These are phyloP conservation scores for Lates japonicus DNA, from an alignment of 2,797 vertebrate species.

Conservation along the genomic window DNA sequence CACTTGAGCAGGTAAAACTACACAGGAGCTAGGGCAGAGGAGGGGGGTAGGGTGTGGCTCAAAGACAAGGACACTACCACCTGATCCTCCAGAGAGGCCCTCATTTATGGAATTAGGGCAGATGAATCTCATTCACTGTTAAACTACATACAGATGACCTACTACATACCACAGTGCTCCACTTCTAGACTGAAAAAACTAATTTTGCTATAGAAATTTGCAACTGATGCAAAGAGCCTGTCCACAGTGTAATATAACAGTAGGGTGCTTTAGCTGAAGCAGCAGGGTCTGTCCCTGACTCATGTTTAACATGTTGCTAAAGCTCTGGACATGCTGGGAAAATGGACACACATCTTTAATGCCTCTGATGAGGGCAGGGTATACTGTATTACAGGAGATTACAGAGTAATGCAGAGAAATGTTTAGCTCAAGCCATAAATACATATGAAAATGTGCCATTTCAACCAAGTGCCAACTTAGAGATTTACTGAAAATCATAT, in stretches of 20 bases:
- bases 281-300: conserved; percentile 9
- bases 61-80: conserved; percentile 72
- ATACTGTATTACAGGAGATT: conserved; percentile 67
- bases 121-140: conserved; percentile 53
- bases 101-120: conserved; percentile 75
- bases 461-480: conserved; percentile 37
- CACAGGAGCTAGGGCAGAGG: conserved; percentile 67
- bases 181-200: conserved; percentile 15
- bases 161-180: conserved; percentile 4
- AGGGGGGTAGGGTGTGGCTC: conserved; percentile 72
- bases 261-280: conserved; percentile 1
- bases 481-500: conserved; percentile 45
- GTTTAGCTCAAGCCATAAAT: conserved; percentile 47
- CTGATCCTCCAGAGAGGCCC: conserved; percentile 70
- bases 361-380: conserved; percentile 42
- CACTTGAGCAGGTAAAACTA: conserved; percentile 86
- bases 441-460: conserved; percentile 48
- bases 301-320: conserved; percentile 35
- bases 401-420: conserved; percentile 58
- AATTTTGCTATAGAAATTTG: background rate
- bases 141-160: conserved; percentile 24
- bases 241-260: background rate
- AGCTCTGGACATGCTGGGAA: conserved; percentile 37
- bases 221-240: background rate
- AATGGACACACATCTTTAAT: conserved; percentile 53